phyloP scores from a whole-genome alignment of 2,113 vertebrate genomes.

The Brachyhypopomus occidentalis region DNA sequence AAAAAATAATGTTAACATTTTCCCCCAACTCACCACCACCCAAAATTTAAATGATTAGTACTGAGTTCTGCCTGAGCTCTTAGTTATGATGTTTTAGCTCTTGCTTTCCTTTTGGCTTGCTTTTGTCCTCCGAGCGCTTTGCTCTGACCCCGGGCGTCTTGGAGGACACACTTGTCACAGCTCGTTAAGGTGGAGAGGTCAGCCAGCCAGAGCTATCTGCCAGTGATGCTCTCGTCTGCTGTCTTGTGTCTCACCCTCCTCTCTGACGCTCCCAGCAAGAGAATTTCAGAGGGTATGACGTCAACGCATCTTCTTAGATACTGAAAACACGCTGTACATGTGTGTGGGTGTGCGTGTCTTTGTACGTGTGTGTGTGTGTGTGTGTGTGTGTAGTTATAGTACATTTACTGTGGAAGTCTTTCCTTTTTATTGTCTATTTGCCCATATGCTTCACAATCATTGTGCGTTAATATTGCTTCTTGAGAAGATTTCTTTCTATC shows the following conservation, averaged over 20 bases:
- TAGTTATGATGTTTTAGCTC: constrained; percentile 42
- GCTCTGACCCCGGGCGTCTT: not conserved
- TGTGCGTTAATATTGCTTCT: constrained; percentile 39
- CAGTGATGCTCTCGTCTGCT: constrained; percentile 40
- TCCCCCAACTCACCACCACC: not conserved
- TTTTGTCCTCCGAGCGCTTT: constrained; percentile 6
- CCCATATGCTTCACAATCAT: not conserved
- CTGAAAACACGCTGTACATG: not conserved
- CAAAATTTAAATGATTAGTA: not conserved
- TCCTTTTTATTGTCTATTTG: not conserved
- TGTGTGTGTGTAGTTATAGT: constrained; percentile 4
- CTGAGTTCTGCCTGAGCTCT: not conserved
- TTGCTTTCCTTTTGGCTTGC: constrained; percentile 23
- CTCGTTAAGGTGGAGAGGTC: constrained; percentile 31
- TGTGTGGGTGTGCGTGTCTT: not conserved
- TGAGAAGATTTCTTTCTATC: constrained; percentile 67
- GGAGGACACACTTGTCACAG: constrained; percentile 40
- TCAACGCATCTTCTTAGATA: not conserved
- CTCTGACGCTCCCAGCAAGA: constrained; percentile 12
- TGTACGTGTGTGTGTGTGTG: not conserved
- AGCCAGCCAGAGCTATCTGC: constrained; percentile 28
- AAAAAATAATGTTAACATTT: no score
- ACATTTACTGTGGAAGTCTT: not conserved
- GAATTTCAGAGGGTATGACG: not conserved
- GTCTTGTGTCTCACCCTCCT: constrained; percentile 30